phyloP scores from a whole-genome alignment of 1,140 invertebrate genomes.

The Camponotus pennsylvanicus region DNA sequence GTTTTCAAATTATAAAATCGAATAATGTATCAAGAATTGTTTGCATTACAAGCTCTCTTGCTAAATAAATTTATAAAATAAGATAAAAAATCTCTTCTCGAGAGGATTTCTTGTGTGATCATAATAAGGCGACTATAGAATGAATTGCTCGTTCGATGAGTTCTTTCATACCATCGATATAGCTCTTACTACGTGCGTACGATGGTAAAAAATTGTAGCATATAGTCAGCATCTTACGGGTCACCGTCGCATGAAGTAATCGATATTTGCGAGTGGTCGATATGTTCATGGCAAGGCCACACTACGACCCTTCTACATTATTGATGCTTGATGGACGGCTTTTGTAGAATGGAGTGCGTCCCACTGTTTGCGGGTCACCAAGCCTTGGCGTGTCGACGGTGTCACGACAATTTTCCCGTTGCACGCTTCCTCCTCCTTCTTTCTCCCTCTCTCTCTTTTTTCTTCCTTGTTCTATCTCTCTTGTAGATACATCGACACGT shows the following conservation, averaged over 20 bases:
- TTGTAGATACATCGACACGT: not conserved
- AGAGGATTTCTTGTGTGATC: not conserved
- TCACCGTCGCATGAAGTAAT: slow-evolving; percentile 8
- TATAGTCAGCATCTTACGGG: slow-evolving; percentile 29
- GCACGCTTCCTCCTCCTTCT: slow-evolving; percentile 13
- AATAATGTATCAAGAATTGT: no score
- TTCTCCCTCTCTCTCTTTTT: not conserved
- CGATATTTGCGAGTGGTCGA: slow-evolving; percentile 68
- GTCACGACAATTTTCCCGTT: slow-evolving; percentile 69
- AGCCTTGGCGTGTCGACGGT: slow-evolving; percentile 69
- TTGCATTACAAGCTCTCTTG: not conserved
- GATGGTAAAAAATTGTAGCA: slow-evolving; percentile 19
- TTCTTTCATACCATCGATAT: not conserved
- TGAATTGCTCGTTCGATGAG: slow-evolving; percentile 7
- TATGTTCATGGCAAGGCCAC: slow-evolving; percentile 80
- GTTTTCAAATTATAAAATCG: no score
- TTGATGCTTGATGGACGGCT: slow-evolving; percentile 79
- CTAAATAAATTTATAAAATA: not conserved
- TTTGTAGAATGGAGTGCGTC: slow-evolving; percentile 77
- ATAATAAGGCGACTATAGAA: not conserved
- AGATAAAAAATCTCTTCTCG: not conserved
- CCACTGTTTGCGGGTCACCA: slow-evolving; percentile 75
- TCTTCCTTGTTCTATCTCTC: no score
- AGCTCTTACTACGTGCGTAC: not conserved
- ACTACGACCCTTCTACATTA: slow-evolving; percentile 81